Base-by-base conservation (phyloP, 92 coral and sea anemone genomes). In the Metridium senile region DNA sequence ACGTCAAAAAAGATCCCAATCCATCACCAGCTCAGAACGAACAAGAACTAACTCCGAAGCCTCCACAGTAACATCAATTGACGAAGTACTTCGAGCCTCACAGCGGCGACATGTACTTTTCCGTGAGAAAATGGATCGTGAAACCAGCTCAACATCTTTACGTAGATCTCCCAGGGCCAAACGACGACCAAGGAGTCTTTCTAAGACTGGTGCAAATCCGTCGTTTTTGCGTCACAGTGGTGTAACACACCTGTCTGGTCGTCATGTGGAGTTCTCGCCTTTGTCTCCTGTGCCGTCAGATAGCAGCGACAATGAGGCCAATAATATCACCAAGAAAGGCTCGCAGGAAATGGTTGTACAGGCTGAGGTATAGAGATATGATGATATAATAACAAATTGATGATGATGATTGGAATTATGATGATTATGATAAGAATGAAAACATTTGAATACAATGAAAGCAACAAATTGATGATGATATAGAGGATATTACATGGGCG, bases 241-340 rank as follows among this genome's bases (percentile, higher is more conserved):
- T 31, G 83, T 90, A 26, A 25, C 82, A 2, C 87, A 88, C 62
- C 30, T 88, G 0, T 89, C 97, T 19, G 92, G 92, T 70, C 89
- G 97, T 20, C 98, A 94, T 82, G 94, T 94, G 32, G 98, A 94
- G 85, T 94, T 94, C 66, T 86, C 98, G 13, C 93, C 98, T 9
- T 76, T 94, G 56, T 94, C 98, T 0, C 98, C 98, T 1, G 98
- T 94, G 0, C 98, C 98, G 1, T 94, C 98, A 9, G 93, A 94
- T 71, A 92, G 92, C 33, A 94, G 98, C 68, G 94, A 86, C 62
- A 87, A 86, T 39, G 98, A 91, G 46, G 86, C 43, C 21, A 54
- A 86, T 63, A 87, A 86, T 39, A 97, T 87, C 28, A 82, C 69
- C 45, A 54, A 54, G 59, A 54, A 75, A 1, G 77, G 66, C 23